These are phyloP conservation scores for Drosophila stalkeri DNA, from an alignment of 2,888 invertebrate species.

Conservation along the genomic window DNA sequence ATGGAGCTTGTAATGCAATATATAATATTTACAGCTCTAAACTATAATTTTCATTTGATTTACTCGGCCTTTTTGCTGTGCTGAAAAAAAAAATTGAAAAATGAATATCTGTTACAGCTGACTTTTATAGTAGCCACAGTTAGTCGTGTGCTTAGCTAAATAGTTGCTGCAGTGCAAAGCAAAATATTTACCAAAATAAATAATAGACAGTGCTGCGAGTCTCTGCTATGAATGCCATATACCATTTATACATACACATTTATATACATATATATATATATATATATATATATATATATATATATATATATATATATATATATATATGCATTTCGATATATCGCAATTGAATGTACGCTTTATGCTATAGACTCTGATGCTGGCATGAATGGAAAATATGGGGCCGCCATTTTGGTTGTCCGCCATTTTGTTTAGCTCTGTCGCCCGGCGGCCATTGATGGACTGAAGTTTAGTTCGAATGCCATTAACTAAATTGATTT, in stretches of 20 bases:
- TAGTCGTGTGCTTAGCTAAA: slow-evolving; percentile 22
- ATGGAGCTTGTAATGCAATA: not conserved
- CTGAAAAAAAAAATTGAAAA: not conserved
- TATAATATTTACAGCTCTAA: not conserved
- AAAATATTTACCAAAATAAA: slow-evolving; percentile 39
- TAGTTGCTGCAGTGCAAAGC: slow-evolving; percentile 15
- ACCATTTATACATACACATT: slow-evolving; percentile 1
- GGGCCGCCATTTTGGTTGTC: slow-evolving; percentile 23
- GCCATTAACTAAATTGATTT: slow-evolving; percentile 59
- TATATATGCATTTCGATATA: not conserved
- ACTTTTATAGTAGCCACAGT: slow-evolving; percentile 1
- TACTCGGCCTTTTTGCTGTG: not conserved
- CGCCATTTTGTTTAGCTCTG: slow-evolving; percentile 50
- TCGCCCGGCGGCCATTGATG: slow-evolving; percentile 40
- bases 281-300: not conserved
- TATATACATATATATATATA: too few species aligned
- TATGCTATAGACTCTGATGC: not conserved
- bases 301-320: not conserved
- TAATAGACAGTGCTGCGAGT: slow-evolving; percentile 18
- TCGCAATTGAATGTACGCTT: not conserved
- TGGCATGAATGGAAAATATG: slow-evolving; percentile 27
- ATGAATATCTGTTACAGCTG: not conserved
- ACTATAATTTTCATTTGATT: slow-evolving; percentile 7
- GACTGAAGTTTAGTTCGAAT: slow-evolving; percentile 49
- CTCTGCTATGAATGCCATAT: slow-evolving; percentile 22